Percentiles rank a stretch among this genome's conserved stretches.
Evolutionary conservation across 1,140 invertebrate species (phyloP).

Genomic region (Orius insidiosus): DNA sequence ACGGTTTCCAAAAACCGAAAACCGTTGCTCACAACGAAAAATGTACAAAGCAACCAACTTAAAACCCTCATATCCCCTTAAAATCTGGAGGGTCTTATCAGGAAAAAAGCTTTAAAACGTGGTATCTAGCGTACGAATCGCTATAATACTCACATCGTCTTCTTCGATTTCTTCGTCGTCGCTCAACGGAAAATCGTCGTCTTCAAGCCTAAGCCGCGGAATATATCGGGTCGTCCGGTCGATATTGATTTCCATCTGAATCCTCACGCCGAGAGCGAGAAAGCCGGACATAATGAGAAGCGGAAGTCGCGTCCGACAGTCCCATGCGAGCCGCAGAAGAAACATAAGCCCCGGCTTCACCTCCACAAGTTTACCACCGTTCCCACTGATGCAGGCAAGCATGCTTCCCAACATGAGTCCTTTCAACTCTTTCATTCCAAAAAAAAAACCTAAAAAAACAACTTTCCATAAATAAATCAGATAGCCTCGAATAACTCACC

Average conservation of each 20-base stretch:
- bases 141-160: slow-evolving; percentile 1
- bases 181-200: slow-evolving; percentile 5
- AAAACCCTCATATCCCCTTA: no score
- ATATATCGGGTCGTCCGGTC: slow-evolving; percentile 18
- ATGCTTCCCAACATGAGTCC: not conserved
- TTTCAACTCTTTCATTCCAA: no score
- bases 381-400: slow-evolving; percentile 1
- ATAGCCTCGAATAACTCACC: no score
- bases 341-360: slow-evolving; percentile 25
- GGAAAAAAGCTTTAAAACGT: no score
- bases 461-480: no score
- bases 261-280: slow-evolving; percentile 34
- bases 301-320: slow-evolving; percentile 35
- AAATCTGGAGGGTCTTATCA: no score
- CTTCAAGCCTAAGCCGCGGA: slow-evolving; percentile 11
- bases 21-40: no score
- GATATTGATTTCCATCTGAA: slow-evolving; percentile 34
- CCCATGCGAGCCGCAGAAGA: slow-evolving; percentile 39
- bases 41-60: no score
- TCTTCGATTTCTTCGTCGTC: slow-evolving; percentile 13
- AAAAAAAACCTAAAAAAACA: no score
- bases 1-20: no score
- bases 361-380: not conserved
- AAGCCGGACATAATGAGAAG: slow-evolving; percentile 34
- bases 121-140: no score